phyloP scores from a whole-genome alignment of 92 coral and sea anemone genomes.

The Parazoanthus swiftii region DNA sequence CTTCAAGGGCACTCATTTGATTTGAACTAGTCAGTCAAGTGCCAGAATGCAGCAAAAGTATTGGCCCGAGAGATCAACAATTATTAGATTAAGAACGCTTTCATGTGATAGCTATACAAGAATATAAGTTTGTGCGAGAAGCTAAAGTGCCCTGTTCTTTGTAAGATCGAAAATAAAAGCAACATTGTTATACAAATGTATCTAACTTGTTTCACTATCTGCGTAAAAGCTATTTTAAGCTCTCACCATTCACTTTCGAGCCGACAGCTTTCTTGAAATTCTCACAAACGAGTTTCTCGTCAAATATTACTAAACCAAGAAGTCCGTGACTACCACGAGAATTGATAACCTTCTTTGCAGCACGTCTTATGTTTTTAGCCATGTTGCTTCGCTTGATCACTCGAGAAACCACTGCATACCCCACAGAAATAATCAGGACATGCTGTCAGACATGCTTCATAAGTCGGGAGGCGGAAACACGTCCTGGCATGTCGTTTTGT shows the following conservation, averaged over 20 bases:
- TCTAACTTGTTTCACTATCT: too few species aligned
- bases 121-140: too few species aligned
- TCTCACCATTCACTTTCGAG: constrained; percentile 65
- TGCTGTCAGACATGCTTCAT: background rate
- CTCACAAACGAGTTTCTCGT: constrained; percentile 74
- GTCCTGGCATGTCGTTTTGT: background rate
- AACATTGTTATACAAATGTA: too few species aligned
- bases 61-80: background rate
- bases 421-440: background rate
- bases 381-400: constrained; percentile 7
- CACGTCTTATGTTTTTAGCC: constrained; percentile 80
- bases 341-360: constrained; percentile 68
- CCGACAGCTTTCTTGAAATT: constrained; percentile 60
- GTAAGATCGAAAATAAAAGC: too few species aligned
- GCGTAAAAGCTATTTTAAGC: background rate
- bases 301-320: constrained; percentile 76
- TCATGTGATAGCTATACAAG: too few species aligned
- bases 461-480: background rate
- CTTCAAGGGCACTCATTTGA: background rate
- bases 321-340: constrained; percentile 75
- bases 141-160: background rate
- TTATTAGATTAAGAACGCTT: background rate
- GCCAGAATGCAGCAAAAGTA: background rate
- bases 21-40: background rate
- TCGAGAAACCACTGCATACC: background rate